Base-by-base conservation (phyloP, 1,140 invertebrate species). In the Drosophila obscura region DNA sequence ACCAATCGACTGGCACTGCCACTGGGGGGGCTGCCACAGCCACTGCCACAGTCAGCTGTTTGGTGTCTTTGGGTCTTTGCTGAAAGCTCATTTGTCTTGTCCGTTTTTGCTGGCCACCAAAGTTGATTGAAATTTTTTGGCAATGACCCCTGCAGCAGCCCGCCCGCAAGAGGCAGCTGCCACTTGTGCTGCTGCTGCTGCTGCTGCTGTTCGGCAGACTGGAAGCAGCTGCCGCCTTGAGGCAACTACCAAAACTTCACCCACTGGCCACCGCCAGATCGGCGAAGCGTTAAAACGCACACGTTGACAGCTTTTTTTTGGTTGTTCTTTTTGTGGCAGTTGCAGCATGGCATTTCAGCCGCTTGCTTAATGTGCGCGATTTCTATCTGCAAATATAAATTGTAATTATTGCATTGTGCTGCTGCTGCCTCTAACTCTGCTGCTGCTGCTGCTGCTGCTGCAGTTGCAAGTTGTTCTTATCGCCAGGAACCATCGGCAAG, bases 321-420 rank as follows among this genome's bases (percentile, higher is more conserved):
- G 11, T 22, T 35, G 39, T n/a, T 45, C 16, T 48, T 26, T 55
- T 19, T 11, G 75, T 59, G 73, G 56, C 69, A 71, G 80, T 76
- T 82, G 68, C 73, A 61, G 22, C 22, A 24, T 24, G 22, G 50
- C 46, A 52, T 45, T 75, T 50, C 60, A 52, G 68, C 57, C 63
- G 74, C 72, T 75, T 78, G 80, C 74, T 87, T 84, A 84, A 84
- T 84, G 80, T 84, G 81, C 81, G 81, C 81, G 81, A 85, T 85
- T 85, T 67, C 58, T 83, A 78, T 87, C 82, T 71, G 83, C 75
- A 73, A 77, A 79, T 88, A 87, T 87, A 87, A 87, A 87, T 87
- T 87, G 82, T 88, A 87, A 87, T 87, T 87, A 87, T 87, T 87
- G 78, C 83, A 88, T 75, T 87, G 83, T 84, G 50, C 51, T 35